A percentile compares a stretch with the other conserved stretches of the same genome.
Conservation (phyloP, 2,797 vertebrate genomes). For the Urocyon cinereoargenteus region DNA sequence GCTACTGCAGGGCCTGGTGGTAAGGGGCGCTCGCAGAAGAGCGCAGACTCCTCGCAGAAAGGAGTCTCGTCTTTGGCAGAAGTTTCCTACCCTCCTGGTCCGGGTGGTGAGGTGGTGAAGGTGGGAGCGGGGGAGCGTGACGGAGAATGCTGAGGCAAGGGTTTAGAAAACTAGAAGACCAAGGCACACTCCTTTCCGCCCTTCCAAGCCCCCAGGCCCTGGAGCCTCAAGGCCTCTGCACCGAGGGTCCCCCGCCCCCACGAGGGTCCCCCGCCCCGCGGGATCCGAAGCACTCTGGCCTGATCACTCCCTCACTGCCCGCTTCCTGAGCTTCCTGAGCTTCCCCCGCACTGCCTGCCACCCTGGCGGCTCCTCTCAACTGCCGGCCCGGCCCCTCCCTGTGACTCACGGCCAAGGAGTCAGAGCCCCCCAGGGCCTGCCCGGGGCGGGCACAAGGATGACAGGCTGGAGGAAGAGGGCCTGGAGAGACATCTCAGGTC, state of each 20-base stretch:
- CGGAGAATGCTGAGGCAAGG: neutral
- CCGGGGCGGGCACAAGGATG: neutral
- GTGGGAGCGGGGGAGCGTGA: neutral
- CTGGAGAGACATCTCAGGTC: neutral
- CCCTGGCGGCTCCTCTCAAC: neutral
- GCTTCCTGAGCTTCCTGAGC: neutral
- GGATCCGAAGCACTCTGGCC: neutral
- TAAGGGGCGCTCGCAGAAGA: neutral
- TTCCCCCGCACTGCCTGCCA: no score
- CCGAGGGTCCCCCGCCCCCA: accelerated
- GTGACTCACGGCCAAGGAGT: neutral
- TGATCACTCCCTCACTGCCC: neutral
- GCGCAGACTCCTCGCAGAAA: neutral
- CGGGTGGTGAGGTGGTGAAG: neutral
- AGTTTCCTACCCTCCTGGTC: neutral
- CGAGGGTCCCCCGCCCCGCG: no score
- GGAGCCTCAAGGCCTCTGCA: neutral
- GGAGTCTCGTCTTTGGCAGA: neutral
- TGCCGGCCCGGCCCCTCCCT: neutral
- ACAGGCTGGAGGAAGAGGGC: no score
- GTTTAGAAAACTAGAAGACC: neutral
- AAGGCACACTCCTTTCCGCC: neutral
- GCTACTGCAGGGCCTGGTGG: neutral
- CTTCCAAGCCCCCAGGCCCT: accelerated
- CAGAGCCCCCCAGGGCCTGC: neutral